Percentiles rank a stretch among this genome's conserved stretches.
phyloP scores from a whole-genome alignment of 2,797 vertebrate species.

The Cynopterus sphinx region DNA sequence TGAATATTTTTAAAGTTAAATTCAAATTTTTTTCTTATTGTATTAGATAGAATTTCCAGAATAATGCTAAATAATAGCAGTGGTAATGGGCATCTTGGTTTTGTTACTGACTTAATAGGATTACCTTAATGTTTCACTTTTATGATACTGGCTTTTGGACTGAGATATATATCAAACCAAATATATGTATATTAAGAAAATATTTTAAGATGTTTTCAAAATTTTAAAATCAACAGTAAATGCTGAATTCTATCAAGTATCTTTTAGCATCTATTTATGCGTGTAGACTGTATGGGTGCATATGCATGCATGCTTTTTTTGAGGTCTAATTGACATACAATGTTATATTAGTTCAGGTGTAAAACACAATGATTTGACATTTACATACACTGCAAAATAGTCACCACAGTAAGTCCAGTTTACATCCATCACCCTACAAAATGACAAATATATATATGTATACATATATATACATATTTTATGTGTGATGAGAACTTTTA shows the following conservation, averaged over 20 bases:
- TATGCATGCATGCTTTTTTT: neutral
- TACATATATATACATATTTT: neutral
- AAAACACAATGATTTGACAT: neutral
- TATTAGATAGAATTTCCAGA: neutral
- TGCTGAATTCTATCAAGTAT: neutral
- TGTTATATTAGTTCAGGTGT: neutral
- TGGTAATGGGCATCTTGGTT: neutral
- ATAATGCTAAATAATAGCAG: neutral
- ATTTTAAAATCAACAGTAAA: neutral
- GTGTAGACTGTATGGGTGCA: neutral
- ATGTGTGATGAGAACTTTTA: neutral
- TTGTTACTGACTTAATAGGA: neutral
- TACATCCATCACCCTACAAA: neutral
- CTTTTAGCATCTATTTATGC: neutral
- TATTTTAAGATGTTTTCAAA: neutral
- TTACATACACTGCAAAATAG: neutral
- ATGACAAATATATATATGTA: neutral
- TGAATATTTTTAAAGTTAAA: neutral
- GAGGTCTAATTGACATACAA: neutral
- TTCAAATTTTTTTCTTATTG: neutral
- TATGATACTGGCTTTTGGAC: neutral
- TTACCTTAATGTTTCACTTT: neutral
- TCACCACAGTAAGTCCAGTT: neutral
- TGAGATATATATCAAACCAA: neutral
- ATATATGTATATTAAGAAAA: neutral